Evolutionary conservation across 2,797 vertebrate genomes (phyloP), one percentile per base, ranked within the genome.

Genomic region (Odontamblyopus lacepedii): DNA sequence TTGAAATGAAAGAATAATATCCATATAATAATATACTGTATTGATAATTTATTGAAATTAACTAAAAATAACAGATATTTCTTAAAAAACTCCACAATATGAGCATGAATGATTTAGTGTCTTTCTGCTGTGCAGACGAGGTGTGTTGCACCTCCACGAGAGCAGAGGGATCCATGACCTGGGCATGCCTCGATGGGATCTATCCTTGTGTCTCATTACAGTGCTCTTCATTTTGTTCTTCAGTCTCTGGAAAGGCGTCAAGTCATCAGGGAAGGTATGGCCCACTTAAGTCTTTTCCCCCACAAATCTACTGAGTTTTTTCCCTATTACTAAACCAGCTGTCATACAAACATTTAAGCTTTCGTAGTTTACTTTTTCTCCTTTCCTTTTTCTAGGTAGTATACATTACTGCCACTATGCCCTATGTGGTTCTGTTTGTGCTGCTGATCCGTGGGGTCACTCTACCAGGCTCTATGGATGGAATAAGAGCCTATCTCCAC

Each of bases 221-320:
- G 96, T 99, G 12, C 93, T 98, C 63, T 91, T 99, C 79, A 94
- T 98, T 81, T 94, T 99, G 75, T 99, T 96, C 91, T 99, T 99
- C 88, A 99, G 97, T 87, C 92, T 99, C 69, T 99, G 98, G 97
- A 99, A 99, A 94, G 98, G 98, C 1, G 97, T 99, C 87, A 99
- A 98, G 90, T 98, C 98, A 2, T 99, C 98, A 2, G 98, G 98
- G 87, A 99, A 99, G 97, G 98, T 99, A 95, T 32, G 65, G 50
- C 18, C 2, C 8, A 3, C 62, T 19, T 23, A 29, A 12, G 13
- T 12, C 23, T 59, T 59, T 38, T 8, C 51, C 51, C 6, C 41
- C 41, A 53, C 15, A 53, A 53, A 18, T 13, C 19, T 6, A 53
- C 56, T 59, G 56, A 59, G 23, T 29, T 35, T 35, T 38, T 38